phyloP scores from a whole-genome alignment of 2,888 invertebrate genomes.

The Panzeria rudis region DNA sequence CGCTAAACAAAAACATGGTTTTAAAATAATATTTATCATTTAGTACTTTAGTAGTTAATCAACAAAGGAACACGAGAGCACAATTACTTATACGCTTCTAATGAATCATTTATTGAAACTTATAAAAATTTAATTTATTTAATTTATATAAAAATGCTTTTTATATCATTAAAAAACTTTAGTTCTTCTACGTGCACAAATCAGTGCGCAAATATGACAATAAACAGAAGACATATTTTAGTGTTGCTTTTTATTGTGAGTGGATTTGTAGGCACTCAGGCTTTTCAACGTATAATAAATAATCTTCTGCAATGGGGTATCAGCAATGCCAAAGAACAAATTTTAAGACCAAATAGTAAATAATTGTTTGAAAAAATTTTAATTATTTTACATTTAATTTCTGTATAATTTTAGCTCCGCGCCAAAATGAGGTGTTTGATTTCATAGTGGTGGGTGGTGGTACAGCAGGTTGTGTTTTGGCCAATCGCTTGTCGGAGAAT shows the following conservation, averaged over 20 bases:
- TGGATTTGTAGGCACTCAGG: neutral
- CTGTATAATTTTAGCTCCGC: slow-evolving; percentile 45
- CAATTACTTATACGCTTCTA: slow-evolving; percentile 11
- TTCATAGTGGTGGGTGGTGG: slow-evolving; percentile 92
- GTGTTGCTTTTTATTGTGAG: neutral
- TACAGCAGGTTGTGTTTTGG: slow-evolving; percentile 87
- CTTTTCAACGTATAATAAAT: neutral
- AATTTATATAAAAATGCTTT: slow-evolving; percentile 45
- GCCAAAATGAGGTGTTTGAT: slow-evolving; percentile 86
- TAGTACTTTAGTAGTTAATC: neutral
- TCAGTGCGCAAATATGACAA: neutral
- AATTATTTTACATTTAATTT: neutral
- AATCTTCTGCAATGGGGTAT: slow-evolving; percentile 58
- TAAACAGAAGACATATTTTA: neutral
- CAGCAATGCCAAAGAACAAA: slow-evolving; percentile 56
- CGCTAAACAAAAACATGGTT: neutral
- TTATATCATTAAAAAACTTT: neutral
- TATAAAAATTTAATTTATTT: neutral
- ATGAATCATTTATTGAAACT: slow-evolving; percentile 39
- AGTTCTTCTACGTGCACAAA: slow-evolving; percentile 8
- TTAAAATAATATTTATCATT: neutral
- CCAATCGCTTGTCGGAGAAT: slow-evolving; percentile 78
- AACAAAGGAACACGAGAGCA: slow-evolving; percentile 14
- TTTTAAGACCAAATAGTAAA: slow-evolving; percentile 56
- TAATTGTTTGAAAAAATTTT: neutral